These are phyloP conservation scores for Dolichoris vasculosae DNA, from an alignment of 1,140 invertebrate genomes.

Conservation along the genomic window DNA sequence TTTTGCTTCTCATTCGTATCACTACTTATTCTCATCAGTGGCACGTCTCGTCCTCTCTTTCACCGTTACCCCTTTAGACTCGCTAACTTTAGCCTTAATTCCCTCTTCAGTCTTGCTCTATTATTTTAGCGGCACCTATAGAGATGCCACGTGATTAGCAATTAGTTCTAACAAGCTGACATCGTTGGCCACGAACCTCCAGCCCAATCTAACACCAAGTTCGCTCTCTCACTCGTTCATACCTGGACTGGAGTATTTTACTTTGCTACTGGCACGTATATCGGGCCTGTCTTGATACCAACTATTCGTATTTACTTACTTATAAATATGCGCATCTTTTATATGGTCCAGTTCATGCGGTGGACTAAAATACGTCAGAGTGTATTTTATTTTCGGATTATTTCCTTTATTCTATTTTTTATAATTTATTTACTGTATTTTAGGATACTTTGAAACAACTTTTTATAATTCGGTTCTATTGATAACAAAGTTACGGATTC, in stretches of 20 bases:
- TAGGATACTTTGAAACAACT: too few relatives aligned
- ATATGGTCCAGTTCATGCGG: too few relatives aligned
- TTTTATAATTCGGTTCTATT: too few relatives aligned
- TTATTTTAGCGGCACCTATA: conserved; percentile 27
- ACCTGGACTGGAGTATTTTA: background rate
- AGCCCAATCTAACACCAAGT: background rate
- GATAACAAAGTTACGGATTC: too few relatives aligned
- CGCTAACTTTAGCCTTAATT: conserved; percentile 16
- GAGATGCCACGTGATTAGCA: conserved; percentile 41
- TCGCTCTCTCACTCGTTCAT: background rate
- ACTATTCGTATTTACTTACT: background rate
- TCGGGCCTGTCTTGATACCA: background rate
- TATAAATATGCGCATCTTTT: background rate
- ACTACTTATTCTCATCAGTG: conserved; percentile 6
- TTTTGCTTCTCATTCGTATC: background rate
- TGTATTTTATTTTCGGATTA: too few relatives aligned
- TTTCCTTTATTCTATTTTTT: too few relatives aligned
- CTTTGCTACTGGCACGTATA: background rate
- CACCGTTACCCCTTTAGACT: background rate
- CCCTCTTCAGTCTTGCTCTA: conserved; percentile 20
- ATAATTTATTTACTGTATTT: too few relatives aligned
- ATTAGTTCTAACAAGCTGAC: conserved; percentile 48
- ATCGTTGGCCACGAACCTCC: background rate
- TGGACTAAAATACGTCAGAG: too few relatives aligned
- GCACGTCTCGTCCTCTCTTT: background rate